Conservation (phyloP, 2,113 vertebrate species). For the Myocastor coypus region DNA sequence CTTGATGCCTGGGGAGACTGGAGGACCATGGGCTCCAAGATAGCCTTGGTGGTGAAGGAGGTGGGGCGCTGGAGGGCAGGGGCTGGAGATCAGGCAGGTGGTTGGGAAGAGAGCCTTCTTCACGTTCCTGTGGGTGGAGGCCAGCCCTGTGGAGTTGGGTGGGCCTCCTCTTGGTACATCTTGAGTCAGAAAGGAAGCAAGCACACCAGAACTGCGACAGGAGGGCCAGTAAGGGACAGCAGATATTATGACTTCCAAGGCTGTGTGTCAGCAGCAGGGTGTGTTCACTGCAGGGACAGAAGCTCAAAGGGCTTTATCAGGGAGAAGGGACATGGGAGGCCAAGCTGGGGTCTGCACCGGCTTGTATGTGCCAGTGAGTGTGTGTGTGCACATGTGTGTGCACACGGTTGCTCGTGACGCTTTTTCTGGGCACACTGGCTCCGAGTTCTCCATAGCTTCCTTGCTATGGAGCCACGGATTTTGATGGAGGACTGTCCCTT, state of each 20-base stretch:
- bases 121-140: background rate
- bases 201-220: background rate
- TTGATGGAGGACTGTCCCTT: background rate
- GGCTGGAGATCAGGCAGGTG: background rate
- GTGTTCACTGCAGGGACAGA: background rate
- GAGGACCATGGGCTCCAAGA: background rate
- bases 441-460: background rate
- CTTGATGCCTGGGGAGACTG: background rate
- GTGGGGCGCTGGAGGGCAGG: background rate
- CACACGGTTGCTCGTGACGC: background rate
- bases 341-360: background rate
- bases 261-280: background rate
- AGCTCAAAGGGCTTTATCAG: background rate
- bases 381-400: fast-evolving
- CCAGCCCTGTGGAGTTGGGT: background rate
- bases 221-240: background rate
- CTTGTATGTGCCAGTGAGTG: background rate
- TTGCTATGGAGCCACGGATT: background rate
- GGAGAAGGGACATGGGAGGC: background rate
- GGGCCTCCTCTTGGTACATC: conserved; percentile 31
- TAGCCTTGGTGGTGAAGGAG: background rate
- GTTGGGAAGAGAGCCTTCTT: background rate
- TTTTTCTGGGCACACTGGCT: background rate
- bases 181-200: conserved; percentile 51
- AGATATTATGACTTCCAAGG: background rate